Evolutionary conservation across 2,797 vertebrate species (phyloP).

Genomic region (Parauchenoglanis ngamensis): DNA sequence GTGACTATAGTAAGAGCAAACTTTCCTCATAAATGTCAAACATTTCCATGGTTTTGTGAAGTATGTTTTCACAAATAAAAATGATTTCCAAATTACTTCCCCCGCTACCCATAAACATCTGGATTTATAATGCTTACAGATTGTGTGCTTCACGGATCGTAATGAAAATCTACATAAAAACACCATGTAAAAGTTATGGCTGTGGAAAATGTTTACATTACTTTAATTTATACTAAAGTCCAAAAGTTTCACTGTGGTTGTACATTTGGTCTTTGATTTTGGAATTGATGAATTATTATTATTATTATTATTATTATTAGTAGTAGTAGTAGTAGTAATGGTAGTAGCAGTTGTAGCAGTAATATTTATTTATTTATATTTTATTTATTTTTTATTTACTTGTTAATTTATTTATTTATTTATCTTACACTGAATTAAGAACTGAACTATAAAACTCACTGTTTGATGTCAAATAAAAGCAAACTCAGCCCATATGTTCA

Average conservation of each 20-base stretch:
- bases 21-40: background rate
- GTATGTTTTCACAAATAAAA: conserved; percentile 5
- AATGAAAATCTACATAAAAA: conserved; percentile 5
- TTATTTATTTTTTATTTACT: background rate
- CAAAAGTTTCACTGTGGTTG: background rate
- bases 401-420: too few relatives aligned
- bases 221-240: background rate
- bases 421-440: background rate
- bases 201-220: conserved; percentile 2
- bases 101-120: conserved; percentile 6
- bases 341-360: background rate
- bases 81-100: background rate
- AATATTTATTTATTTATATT: background rate
- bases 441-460: background rate
- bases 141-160: background rate
- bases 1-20: background rate
- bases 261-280: background rate
- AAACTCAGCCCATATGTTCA: conserved; percentile 39
- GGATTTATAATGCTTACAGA: conserved; percentile 18
- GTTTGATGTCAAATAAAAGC: conserved; percentile 3
- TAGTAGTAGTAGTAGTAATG: background rate
- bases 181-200: background rate
- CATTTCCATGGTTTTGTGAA: conserved; percentile 12
- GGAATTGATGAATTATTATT: background rate
- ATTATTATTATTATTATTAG: conserved; percentile 2